Percentiles rank a stretch among this genome's conserved stretches.
phyloP scores from a whole-genome alignment of 2,113 vertebrate species.

The Nansenia antarctica region DNA sequence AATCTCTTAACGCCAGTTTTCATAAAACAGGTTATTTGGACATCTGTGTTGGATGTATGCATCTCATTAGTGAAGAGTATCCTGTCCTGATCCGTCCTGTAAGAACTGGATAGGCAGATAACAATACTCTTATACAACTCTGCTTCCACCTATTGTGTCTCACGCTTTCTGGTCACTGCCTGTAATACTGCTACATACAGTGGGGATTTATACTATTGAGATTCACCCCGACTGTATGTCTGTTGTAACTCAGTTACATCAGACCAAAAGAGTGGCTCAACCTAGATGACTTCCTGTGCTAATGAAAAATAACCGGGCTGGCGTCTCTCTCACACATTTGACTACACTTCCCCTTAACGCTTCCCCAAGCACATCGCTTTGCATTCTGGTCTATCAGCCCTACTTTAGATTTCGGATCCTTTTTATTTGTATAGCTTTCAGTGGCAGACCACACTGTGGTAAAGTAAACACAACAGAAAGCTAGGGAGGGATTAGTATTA shows the following conservation, averaged over 20 bases:
- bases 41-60: no score
- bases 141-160: background rate
- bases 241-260: no score
- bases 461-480: background rate
- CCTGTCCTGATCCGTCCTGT: background rate
- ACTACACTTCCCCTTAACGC: conserved; percentile 54
- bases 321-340: conserved; percentile 11
- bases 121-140: background rate
- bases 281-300: background rate
- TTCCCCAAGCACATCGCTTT: conserved; percentile 43
- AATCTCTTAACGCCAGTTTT: no score
- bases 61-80: no score
- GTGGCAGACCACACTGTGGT: conserved; percentile 10
- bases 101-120: background rate
- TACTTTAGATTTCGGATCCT: conserved; percentile 28
- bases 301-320: background rate
- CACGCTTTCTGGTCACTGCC: background rate
- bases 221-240: no score
- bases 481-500: no score
- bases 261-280: background rate
- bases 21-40: no score
- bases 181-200: no score
- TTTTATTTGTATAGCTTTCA: conserved; percentile 24
- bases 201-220: background rate
- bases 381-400: conserved; percentile 25